Percentiles rank a stretch among this genome's conserved stretches.
Conservation (phyloP, 1,140 invertebrate species). For the Brachionus paranguensis region DNA sequence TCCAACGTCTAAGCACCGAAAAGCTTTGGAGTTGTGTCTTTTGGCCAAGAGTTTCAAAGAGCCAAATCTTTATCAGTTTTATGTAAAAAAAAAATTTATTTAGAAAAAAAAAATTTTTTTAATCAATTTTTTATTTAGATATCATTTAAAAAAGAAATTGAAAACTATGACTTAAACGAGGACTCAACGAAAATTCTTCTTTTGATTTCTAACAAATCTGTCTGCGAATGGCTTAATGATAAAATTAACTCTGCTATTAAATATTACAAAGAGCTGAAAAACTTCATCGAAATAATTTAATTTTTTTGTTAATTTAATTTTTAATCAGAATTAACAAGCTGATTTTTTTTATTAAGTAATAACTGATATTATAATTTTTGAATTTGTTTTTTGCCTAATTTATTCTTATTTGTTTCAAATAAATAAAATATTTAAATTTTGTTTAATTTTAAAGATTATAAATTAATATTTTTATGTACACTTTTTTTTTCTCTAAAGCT, state of each 20-base stretch:
- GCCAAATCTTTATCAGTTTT: not conserved
- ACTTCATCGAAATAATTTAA: not conserved
- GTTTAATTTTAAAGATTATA: no score
- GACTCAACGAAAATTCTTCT: not conserved
- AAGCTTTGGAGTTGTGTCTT: not conserved
- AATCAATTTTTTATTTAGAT: not conserved
- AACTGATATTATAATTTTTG: not conserved
- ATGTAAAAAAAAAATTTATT: not conserved
- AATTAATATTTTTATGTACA: no score
- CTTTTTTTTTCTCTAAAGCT: no score
- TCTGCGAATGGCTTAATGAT: not conserved
- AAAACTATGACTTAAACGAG: not conserved
- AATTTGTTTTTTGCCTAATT: not conserved
- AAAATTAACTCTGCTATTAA: slow-evolving; percentile 18
- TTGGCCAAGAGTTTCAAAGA: not conserved
- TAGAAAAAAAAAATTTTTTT: not conserved
- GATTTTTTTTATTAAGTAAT: not conserved
- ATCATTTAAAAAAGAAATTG: not conserved
- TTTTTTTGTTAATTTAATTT: not conserved
- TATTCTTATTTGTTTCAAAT: not conserved
- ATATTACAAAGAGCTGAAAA: slow-evolving; percentile 14
- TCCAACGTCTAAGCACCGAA: not conserved
- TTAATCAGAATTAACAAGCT: not conserved
- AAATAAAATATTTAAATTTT: no score
- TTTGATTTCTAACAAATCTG: not conserved